These are phyloP conservation scores for Albula glossodonta DNA, from an alignment of 2,113 vertebrate species.

Conservation along the genomic window DNA sequence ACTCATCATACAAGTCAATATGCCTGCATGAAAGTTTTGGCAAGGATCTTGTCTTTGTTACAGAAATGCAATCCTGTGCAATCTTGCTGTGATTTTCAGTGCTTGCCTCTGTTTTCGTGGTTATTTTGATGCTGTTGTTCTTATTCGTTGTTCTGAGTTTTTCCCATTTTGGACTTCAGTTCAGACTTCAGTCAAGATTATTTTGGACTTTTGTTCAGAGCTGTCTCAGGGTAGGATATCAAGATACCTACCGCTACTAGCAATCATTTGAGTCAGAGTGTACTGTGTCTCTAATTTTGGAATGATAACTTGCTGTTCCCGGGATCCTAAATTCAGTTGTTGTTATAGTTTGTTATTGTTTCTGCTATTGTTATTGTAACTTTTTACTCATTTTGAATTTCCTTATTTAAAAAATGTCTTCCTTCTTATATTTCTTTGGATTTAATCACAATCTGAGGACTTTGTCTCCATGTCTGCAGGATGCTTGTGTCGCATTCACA, in stretches of 20 bases:
- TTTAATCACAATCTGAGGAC: too few relatives aligned
- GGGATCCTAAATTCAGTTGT: not conserved
- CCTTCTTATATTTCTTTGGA: too few relatives aligned
- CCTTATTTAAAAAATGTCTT: too few relatives aligned
- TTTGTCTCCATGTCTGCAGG: too few relatives aligned
- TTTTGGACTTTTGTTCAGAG: not conserved
- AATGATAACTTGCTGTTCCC: not conserved
- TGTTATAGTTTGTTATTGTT: not conserved
- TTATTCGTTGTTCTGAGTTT: not conserved
- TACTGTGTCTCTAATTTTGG: not conserved
- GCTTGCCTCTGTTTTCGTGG: not conserved
- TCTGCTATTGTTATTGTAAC: not conserved
- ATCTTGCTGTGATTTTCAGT: not conserved
- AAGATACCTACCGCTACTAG: not conserved
- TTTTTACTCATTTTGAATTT: too few relatives aligned
- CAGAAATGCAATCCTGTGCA: not conserved
- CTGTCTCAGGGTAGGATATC: not conserved
- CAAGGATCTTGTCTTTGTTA: not conserved
- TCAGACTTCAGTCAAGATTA: not conserved
- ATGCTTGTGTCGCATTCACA: too few relatives aligned
- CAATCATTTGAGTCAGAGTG: not conserved
- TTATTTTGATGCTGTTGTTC: not conserved
- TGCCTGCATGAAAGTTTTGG: not conserved
- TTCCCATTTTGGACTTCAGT: not conserved
- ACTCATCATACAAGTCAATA: too few relatives aligned